A percentile compares a stretch with the other conserved stretches of the same genome.
These are phyloP conservation scores for Podarcis cretensis DNA, from an alignment of 2,113 vertebrate species.

Conservation along the genomic window DNA sequence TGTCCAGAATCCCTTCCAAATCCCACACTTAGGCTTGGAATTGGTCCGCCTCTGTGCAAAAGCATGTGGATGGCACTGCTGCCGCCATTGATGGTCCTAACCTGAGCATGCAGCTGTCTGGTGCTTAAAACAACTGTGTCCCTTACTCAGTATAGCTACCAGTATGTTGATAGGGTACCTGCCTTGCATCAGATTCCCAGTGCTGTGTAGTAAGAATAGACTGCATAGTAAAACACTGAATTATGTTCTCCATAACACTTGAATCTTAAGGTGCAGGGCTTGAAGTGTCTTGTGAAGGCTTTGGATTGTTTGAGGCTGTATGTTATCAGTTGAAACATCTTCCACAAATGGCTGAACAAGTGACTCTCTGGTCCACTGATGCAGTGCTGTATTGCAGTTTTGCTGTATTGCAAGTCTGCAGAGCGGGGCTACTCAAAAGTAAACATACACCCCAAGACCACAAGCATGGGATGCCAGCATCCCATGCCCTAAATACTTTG, in stretches of 20 bases:
- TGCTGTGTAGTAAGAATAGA: neutral
- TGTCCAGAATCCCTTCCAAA: no score
- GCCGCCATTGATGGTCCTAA: neutral
- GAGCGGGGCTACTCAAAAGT: neutral
- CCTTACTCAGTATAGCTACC: neutral
- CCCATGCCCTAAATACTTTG: neutral
- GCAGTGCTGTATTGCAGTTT: neutral
- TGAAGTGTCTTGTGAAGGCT: neutral
- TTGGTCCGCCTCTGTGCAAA: neutral
- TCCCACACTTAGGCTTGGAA: no score
- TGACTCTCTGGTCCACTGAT: neutral
- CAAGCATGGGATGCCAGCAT: no score
- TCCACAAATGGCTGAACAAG: neutral
- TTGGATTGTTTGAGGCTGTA: neutral
- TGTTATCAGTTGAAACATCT: neutral
- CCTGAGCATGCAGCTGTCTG: neutral
- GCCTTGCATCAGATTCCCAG: neutral
- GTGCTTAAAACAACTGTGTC: neutral
- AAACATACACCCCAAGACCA: neutral
- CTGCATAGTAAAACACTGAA: neutral
- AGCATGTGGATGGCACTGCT: neutral
- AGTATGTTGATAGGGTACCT: neutral
- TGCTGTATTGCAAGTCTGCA: neutral
- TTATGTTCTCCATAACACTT: neutral
- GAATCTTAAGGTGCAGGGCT: neutral